Evolutionary conservation across 1,140 invertebrate species (phyloP).

Genomic region (Anastrepha obliqua): DNA sequence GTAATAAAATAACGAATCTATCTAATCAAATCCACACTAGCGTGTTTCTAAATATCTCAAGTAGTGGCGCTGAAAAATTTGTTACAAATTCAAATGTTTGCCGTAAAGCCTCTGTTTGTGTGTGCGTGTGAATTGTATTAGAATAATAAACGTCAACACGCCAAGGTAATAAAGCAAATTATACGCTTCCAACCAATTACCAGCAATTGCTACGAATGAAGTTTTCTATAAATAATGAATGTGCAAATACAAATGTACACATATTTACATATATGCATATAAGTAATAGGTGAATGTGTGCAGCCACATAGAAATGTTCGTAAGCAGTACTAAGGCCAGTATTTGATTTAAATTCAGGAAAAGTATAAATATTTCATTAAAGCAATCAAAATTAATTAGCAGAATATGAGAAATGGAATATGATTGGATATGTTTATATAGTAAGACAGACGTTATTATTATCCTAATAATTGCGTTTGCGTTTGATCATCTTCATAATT

Average conservation of each 20-base stretch:
- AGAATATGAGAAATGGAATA: background rate
- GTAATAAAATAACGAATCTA: too few species aligned
- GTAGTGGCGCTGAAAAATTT: too few species aligned
- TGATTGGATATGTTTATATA: too few species aligned
- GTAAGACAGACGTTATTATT: too few species aligned
- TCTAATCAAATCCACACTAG: too few species aligned
- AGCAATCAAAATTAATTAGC: constrained; percentile 22
- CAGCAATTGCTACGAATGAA: background rate
- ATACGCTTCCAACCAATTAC: constrained; percentile 22
- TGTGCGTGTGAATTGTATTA: background rate
- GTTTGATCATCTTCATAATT: too few species aligned
- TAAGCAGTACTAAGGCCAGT: background rate
- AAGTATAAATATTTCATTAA: background rate
- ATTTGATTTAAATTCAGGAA: background rate
- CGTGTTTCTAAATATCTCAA: too few species aligned
- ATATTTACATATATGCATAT: background rate
- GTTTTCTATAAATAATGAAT: background rate
- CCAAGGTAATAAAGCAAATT: constrained; percentile 1
- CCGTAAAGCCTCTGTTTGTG: background rate
- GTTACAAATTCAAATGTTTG: too few species aligned
- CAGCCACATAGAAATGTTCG: background rate
- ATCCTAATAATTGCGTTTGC: too few species aligned
- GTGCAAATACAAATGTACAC: background rate
- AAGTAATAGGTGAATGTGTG: background rate
- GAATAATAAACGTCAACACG: constrained; percentile 20